Conservation (phyloP, 1,140 invertebrate species). For the Chlorops oryzae region DNA sequence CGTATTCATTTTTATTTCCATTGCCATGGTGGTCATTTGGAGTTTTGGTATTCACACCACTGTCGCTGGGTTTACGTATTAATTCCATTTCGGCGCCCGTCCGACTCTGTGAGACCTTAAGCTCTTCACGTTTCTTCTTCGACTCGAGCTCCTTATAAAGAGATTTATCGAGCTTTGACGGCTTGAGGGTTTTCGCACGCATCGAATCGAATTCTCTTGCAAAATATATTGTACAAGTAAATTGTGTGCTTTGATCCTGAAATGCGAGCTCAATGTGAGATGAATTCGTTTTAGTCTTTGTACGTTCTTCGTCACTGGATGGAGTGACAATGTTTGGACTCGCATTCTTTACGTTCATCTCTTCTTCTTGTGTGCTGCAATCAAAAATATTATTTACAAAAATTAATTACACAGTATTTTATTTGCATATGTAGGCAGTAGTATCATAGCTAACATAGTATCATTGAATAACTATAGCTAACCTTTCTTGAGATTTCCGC, state of each 20-base stretch:
- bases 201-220: conserved; percentile 79
- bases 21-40: too few species aligned
- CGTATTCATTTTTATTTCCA: conserved; percentile 13
- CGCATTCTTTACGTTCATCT: too few species aligned
- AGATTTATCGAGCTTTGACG: conserved; percentile 32
- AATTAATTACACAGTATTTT: too few species aligned
- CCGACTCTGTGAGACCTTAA: conserved; percentile 42
- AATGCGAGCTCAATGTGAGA: conserved; percentile 63
- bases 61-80: conserved; percentile 37
- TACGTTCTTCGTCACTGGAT: conserved; percentile 33
- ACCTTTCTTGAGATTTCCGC: conserved; percentile 27
- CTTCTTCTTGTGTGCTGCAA: too few species aligned
- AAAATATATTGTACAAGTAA: conserved; percentile 79
- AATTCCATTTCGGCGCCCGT: conserved; percentile 37
- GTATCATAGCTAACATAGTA: too few species aligned
- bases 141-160: conserved; percentile 35
- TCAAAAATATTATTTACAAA: too few species aligned
- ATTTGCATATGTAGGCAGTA: too few species aligned
- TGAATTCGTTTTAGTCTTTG: conserved; percentile 35
- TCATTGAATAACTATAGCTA: too few species aligned
- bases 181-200: conserved; percentile 50
- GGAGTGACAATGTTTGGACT: too few species aligned
- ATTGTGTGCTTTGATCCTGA: conserved; percentile 64
- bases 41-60: not conserved
- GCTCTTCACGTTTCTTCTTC: conserved; percentile 41